Base-by-base conservation (phyloP, 1,140 invertebrate species). In the Nixonia krombeini region DNA sequence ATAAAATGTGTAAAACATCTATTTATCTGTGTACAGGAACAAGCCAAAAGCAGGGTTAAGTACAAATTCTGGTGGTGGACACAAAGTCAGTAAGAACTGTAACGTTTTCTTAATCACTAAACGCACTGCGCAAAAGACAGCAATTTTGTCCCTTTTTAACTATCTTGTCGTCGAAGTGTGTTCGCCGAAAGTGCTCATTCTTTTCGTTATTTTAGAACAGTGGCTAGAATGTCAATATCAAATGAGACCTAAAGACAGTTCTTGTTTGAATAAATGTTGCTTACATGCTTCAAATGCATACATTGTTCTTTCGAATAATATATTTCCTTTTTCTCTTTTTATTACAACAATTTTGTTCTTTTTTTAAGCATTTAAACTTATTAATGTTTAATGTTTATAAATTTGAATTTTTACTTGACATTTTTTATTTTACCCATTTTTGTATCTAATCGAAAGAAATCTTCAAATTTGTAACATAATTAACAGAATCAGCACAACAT, bases 11-110 rank as follows among this genome's bases (percentile, higher is more conserved):
- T n/a, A n/a, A n/a, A n/a, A n/a, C n/a, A n/a, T n/a, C n/a, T n/a
- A n/a, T n/a, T n/a, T n/a, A n/a, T n/a, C n/a, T n/a, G n/a, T n/a
- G n/a, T n/a, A n/a, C n/a, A 85, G 83, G 75, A 84, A 81, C 81
- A 84, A 84, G 76, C 79, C 82, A 84, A 85, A 85, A 78, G 80
- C 84, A 84, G 84, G 84, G 83, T 84, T 87, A 85, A 87, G 87
- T 88, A 84, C 83, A 81, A 91, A 91, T 89, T 88, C 90, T 88
- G 90, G 90, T 90, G 87, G 88, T 87, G 89, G 91, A 89, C 90
- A 90, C 92, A 94, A 95, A 94, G 93, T 94, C 93, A 94, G 93
- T 95, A 95, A 94, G 93, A 94, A 93, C 91, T 90, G 87, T 88
- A 88, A 90, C 89, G 86, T 85, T 87, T 81, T 82, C 73, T 84